Conservation (phyloP, 2,888 invertebrate genomes). For the Ichneumon xanthorius region DNA sequence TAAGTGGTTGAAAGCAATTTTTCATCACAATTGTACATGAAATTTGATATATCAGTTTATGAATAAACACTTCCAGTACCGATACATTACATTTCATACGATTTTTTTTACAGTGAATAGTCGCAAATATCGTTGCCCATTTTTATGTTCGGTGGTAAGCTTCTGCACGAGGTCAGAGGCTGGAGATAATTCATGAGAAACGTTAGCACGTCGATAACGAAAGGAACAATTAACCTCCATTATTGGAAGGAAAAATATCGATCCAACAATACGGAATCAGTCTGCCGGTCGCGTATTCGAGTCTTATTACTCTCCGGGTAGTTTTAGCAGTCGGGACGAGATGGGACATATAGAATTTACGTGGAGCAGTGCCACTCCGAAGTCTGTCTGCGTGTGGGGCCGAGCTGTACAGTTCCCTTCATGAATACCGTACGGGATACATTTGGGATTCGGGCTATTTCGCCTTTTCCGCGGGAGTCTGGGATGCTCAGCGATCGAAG, state of each 20-base stretch:
- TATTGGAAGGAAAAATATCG: conserved; percentile 8
- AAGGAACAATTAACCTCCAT: not conserved
- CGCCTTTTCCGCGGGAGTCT: conserved; percentile 8
- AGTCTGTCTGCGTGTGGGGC: conserved; percentile 19
- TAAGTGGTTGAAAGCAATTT: no score
- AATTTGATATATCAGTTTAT: no score
- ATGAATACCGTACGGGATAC: conserved; percentile 21
- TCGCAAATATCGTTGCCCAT: no score
- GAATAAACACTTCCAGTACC: no score
- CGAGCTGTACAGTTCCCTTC: conserved; percentile 14
- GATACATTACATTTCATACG: no score
- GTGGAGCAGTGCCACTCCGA: conserved; percentile 19
- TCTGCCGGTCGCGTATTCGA: conserved; percentile 9
- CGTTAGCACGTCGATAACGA: not conserved
- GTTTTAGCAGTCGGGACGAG: conserved; percentile 5
- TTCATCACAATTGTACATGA: no score
- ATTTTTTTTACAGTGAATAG: no score
- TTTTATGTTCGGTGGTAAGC: no score
- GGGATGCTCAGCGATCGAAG: not conserved
- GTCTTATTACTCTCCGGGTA: conserved; percentile 17
- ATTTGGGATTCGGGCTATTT: conserved; percentile 28
- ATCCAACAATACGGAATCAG: conserved; percentile 2
- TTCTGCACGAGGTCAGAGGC: no score
- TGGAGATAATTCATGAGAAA: no score
- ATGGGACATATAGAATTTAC: conserved; percentile 17